Conservation (phyloP, 1,140 invertebrate species). For the Aphelenchoides avenae region DNA sequence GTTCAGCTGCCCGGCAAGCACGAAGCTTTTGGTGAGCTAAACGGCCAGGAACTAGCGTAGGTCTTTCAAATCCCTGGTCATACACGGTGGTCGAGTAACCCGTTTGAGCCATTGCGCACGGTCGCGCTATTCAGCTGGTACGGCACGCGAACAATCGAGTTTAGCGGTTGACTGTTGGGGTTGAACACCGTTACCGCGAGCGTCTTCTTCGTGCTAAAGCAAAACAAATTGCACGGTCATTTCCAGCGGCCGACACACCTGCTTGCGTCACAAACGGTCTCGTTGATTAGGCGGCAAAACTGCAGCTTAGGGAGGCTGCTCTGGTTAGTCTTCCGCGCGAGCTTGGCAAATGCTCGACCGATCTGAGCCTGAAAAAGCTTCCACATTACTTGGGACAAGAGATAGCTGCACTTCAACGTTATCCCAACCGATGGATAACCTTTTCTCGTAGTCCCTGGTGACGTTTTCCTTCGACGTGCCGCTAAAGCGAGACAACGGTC, state of each 20-base stretch:
- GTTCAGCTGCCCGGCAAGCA: slow-evolving; percentile 1
- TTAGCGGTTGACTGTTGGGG: neutral
- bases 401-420: slow-evolving; percentile 48
- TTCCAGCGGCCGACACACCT: slow-evolving; percentile 12
- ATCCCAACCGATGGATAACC: slow-evolving; percentile 67
- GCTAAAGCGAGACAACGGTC: slow-evolving; percentile 49
- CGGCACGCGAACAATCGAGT: slow-evolving; percentile 2
- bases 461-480: slow-evolving; percentile 90
- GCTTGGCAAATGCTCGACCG: no score
- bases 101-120: neutral
- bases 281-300: slow-evolving; percentile 21
- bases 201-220: neutral
- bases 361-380: no score
- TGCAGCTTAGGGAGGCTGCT: no score
- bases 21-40: neutral
- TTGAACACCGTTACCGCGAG: slow-evolving; percentile 2
- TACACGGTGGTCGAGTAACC: no score
- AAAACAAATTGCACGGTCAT: neutral
- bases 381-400: no score
- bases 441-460: slow-evolving; percentile 75
- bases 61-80: no score
- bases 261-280: slow-evolving; percentile 19
- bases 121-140: neutral
- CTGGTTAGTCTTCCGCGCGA: no score
- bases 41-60: slow-evolving; percentile 1